These are phyloP conservation scores for Diabrotica undecimpunctata DNA, from an alignment of 1,140 invertebrate genomes.

Conservation along the genomic window DNA sequence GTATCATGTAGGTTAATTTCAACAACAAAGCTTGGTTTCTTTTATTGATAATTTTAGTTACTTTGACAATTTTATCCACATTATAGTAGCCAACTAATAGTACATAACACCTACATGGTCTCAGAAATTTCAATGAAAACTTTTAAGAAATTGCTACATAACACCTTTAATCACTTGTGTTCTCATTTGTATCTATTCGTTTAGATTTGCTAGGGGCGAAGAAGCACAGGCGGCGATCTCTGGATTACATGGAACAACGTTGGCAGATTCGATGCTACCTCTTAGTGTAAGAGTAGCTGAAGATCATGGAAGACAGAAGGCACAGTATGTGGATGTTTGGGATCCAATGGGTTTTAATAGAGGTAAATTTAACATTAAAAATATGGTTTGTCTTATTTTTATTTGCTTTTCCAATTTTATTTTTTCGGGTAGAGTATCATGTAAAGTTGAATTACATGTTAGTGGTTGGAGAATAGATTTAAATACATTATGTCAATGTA, in stretches of 20 bases:
- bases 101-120: too few relatives aligned
- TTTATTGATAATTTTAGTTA: too few relatives aligned
- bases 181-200: conserved; percentile 3
- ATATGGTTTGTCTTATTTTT: conserved; percentile 32
- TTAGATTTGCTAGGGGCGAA: conserved; percentile 74
- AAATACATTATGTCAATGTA: too few relatives aligned
- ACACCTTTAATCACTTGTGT: too few relatives aligned
- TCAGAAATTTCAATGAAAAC: too few relatives aligned
- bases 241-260: conserved; percentile 77
- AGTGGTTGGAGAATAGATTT: not conserved
- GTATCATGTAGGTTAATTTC: too few relatives aligned
- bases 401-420: not conserved
- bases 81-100: too few relatives aligned
- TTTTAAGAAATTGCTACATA: too few relatives aligned
- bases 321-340: conserved; percentile 47
- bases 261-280: conserved; percentile 78
- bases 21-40: too few relatives aligned
- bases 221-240: conserved; percentile 86
- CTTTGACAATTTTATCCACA: too few relatives aligned
- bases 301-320: conserved; percentile 89
- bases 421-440: not conserved
- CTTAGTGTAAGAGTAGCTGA: conserved; percentile 81
- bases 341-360: conserved; percentile 32
- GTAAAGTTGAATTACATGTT: not conserved
- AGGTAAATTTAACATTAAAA: conserved; percentile 21